Conservation (phyloP, 1,140 invertebrate genomes). For the Cydia fagiglandana region DNA sequence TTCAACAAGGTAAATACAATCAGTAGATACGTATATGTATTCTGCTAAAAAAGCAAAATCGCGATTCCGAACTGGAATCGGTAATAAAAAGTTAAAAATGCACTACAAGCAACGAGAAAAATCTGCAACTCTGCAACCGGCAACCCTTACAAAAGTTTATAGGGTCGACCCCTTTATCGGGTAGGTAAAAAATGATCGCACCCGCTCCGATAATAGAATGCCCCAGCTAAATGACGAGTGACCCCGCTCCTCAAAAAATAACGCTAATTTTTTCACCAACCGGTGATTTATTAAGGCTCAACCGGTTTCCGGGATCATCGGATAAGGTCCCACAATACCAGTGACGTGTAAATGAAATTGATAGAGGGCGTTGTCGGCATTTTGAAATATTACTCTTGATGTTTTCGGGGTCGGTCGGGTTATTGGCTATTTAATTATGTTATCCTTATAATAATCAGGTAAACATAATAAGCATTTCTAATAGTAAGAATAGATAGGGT, state of each 20-base stretch:
- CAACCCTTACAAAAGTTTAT: slow-evolving; percentile 18
- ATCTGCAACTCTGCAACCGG: slow-evolving; percentile 16
- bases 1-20: neutral
- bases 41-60: neutral
- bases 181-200: slow-evolving; percentile 39
- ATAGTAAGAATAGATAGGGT: too few species aligned
- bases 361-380: slow-evolving; percentile 33
- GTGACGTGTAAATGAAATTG: slow-evolving; percentile 44
- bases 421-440: slow-evolving; percentile 36
- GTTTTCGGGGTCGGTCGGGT: neutral
- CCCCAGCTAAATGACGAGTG: slow-evolving; percentile 40
- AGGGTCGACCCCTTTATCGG: slow-evolving; percentile 43
- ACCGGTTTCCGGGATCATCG: slow-evolving; percentile 39
- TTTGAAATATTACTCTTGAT: slow-evolving; percentile 26
- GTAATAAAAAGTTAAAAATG: slow-evolving; percentile 31
- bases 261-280: slow-evolving; percentile 44
- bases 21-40: neutral
- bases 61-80: neutral
- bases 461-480: too few species aligned
- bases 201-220: slow-evolving; percentile 44
- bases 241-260: slow-evolving; percentile 42
- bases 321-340: slow-evolving; percentile 40
- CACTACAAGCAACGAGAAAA: slow-evolving; percentile 12
- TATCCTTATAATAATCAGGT: slow-evolving; percentile 15
- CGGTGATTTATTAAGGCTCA: slow-evolving; percentile 45